These are phyloP conservation scores for Drosophila eugracilis DNA, from an alignment of 1,140 invertebrate genomes.

Conservation along the genomic window DNA sequence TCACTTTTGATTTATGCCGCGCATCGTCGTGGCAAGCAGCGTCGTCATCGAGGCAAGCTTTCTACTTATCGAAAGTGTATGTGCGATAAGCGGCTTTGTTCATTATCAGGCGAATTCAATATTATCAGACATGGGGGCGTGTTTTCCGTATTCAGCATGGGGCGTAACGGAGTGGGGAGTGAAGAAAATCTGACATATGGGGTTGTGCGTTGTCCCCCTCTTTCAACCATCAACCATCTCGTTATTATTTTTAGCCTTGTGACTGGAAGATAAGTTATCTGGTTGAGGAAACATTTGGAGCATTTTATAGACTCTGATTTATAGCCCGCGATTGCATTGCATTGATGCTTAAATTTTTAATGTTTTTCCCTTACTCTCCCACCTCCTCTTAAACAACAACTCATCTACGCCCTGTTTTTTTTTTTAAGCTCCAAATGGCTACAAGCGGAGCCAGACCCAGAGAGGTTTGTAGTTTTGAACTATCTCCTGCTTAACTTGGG, in stretches of 20 bases:
- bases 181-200: too few relatives aligned
- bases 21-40: too few relatives aligned
- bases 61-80: conserved; percentile 38
- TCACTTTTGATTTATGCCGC: conserved; percentile 59
- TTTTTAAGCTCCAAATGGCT: background rate
- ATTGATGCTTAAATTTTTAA: conserved; percentile 56
- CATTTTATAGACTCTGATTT: conserved; percentile 69
- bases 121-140: too few relatives aligned
- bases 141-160: too few relatives aligned
- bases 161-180: conserved; percentile 10
- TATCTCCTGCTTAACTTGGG: background rate
- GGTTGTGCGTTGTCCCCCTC: too few relatives aligned
- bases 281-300: conserved; percentile 8
- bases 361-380: conserved; percentile 12
- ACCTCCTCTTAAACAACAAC: background rate
- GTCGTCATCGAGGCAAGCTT: conserved; percentile 12
- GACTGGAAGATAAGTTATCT: conserved; percentile 17
- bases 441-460: too few relatives aligned
- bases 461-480: background rate
- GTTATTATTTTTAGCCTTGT: conserved; percentile 53
- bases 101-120: conserved; percentile 69
- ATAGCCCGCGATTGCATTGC: conserved; percentile 62
- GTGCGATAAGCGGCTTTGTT: conserved; percentile 46
- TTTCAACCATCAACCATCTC: background rate
- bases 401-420: background rate